Conservation (phyloP, 2,797 vertebrate genomes). For the Pipistrellus pipistrellus region DNA sequence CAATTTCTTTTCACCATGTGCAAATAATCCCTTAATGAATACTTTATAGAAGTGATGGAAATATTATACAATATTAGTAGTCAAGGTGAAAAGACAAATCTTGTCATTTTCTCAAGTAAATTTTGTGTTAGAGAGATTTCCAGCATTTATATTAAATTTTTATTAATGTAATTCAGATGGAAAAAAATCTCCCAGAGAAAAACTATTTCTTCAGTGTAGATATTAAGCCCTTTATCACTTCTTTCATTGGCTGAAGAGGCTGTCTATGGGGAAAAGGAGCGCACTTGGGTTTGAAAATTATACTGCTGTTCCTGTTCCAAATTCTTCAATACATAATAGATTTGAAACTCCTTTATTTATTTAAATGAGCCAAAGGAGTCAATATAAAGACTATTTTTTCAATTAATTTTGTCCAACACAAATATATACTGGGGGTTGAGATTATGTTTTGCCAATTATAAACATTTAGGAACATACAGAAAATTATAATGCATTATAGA, state of each 20-base stretch:
- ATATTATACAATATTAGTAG: conserved; percentile 31
- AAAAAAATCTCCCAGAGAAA: neutral
- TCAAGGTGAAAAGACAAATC: conserved; percentile 40
- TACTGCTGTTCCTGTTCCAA: neutral
- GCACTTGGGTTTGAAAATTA: neutral
- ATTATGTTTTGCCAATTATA: neutral
- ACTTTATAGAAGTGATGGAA: conserved; percentile 29
- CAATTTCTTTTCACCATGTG: conserved; percentile 7
- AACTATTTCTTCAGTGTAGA: neutral
- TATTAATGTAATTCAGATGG: conserved; percentile 38
- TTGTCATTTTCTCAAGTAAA: conserved; percentile 34
- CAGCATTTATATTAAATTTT: conserved; percentile 51
- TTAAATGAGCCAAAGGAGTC: neutral
- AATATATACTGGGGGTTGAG: neutral
- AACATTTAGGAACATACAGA: neutral
- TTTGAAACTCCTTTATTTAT: conserved; percentile 1
- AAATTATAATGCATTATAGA: neutral
- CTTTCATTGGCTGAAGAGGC: neutral
- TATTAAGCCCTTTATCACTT: neutral
- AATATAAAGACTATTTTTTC: neutral
- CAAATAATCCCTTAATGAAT: conserved; percentile 6
- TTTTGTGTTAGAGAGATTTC: conserved; percentile 57
- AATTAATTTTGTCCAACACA: neutral
- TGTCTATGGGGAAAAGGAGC: neutral
- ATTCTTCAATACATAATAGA: neutral